phyloP scores from a whole-genome alignment of 1,140 invertebrate genomes.

The Scaptomyza montana region DNA sequence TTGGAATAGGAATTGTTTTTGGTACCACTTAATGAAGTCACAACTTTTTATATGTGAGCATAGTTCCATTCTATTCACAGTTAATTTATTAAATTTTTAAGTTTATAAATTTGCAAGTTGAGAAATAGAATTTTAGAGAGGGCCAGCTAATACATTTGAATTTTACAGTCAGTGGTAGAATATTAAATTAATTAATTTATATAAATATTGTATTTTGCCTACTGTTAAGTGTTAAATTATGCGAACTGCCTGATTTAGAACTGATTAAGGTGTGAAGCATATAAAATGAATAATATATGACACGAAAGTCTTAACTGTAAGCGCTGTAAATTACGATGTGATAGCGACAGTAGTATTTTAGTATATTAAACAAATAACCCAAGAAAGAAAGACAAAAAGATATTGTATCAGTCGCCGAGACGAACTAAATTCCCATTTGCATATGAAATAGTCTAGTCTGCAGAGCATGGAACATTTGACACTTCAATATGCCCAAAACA shows the following conservation, averaged over 20 bases:
- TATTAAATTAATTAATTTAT: constrained; percentile 21
- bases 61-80: constrained; percentile 51
- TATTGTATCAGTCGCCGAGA: constrained; percentile 52
- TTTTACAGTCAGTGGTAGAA: constrained; percentile 50
- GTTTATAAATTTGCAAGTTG: constrained; percentile 33
- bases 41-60: constrained; percentile 55
- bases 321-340: constrained; percentile 72
- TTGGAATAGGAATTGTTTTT: constrained; percentile 9
- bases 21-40: constrained; percentile 60
- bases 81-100: constrained; percentile 65
- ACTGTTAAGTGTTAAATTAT: constrained; percentile 76
- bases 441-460: constrained; percentile 68
- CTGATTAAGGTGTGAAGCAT: constrained; percentile 47
- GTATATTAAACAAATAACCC: constrained; percentile 52
- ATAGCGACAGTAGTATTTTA: constrained; percentile 29
- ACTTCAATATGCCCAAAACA: constrained; percentile 41
- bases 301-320: constrained; percentile 66
- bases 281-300: constrained; percentile 72
- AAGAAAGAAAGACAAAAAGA: constrained; percentile 31
- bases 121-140: constrained; percentile 47
- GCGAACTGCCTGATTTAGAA: constrained; percentile 50
- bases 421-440: constrained; percentile 48
- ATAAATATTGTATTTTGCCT: constrained; percentile 48
- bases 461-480: constrained; percentile 66
- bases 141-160: constrained; percentile 53